Evolutionary conservation across 2,113 vertebrate genomes (phyloP).

Genomic region (Aix galericulata): DNA sequence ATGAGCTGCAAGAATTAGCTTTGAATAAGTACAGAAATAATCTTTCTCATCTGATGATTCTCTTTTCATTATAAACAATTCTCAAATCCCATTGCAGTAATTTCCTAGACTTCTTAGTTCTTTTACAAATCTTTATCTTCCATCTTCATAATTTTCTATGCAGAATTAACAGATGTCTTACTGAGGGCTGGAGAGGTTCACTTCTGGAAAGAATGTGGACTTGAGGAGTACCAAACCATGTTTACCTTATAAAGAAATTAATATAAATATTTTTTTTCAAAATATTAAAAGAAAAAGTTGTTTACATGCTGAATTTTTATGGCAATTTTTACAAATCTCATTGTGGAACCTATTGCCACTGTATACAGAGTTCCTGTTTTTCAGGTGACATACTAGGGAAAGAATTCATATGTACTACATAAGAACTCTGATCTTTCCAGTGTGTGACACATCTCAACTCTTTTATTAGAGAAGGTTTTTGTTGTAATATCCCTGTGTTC

Average conservation of each 20-base stretch:
- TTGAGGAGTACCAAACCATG: not conserved
- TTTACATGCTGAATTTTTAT: not conserved
- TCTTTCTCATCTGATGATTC: not conserved
- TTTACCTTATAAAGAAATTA: not conserved
- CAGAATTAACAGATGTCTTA: not conserved
- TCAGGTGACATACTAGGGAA: not conserved
- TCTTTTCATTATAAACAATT: not conserved
- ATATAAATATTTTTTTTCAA: not conserved
- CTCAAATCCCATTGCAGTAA: not conserved
- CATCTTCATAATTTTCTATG: not conserved
- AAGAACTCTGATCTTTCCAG: not conserved
- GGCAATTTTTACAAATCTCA: rapidly evolving
- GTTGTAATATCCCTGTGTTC: not conserved
- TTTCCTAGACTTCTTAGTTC: not conserved
- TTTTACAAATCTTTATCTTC: not conserved
- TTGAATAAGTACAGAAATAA: not conserved
- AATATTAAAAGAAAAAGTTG: not conserved
- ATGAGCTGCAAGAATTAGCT: not conserved
- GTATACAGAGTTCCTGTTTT: not conserved
- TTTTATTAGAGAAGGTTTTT: not conserved
- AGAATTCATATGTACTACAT: rapidly evolving
- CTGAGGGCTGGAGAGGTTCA: not conserved
- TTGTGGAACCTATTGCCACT: not conserved
- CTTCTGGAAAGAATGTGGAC: not conserved
- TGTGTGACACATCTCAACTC: not conserved